Evolutionary conservation across 2,113 vertebrate species (phyloP).

Genomic region (Cebidichthys violaceus): DNA sequence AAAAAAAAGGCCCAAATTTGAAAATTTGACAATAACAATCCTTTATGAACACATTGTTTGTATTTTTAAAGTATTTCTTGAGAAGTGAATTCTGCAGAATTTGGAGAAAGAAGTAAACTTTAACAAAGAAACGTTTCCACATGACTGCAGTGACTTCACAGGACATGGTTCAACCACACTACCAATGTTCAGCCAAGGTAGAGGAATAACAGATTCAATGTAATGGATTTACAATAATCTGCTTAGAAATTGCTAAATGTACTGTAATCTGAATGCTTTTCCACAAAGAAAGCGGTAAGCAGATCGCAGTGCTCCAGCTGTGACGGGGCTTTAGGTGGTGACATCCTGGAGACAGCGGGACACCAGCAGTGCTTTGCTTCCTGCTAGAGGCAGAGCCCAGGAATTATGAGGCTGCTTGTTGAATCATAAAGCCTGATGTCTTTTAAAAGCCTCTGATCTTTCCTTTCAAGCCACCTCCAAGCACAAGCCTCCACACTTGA

Average conservation of each 20-base stretch:
- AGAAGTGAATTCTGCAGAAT: no score
- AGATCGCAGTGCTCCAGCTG: neutral
- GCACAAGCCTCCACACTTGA: neutral
- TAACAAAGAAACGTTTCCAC: no score
- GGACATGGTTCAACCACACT: neutral
- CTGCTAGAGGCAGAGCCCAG: no score
- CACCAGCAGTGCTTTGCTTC: no score
- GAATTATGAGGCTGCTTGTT: neutral
- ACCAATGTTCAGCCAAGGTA: neutral
- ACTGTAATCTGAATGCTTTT: slow-evolving; percentile 11
- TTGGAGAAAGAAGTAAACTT: no score
- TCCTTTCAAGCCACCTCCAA: neutral
- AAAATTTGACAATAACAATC: no score
- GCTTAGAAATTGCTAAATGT: slow-evolving; percentile 12
- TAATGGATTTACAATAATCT: no score
- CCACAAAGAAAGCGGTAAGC: slow-evolving; percentile 9
- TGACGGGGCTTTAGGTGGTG: neutral
- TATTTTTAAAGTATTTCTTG: no score
- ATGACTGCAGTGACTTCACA: neutral
- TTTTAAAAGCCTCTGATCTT: neutral
- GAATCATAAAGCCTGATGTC: neutral
- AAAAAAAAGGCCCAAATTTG: no score
- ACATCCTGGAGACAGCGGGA: neutral
- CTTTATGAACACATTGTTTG: no score
- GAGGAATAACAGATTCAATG: neutral